A percentile compares a stretch with the other conserved stretches of the same genome.
Conservation (phyloP, 2,797 vertebrate genomes). For the Bradypus variegatus region DNA sequence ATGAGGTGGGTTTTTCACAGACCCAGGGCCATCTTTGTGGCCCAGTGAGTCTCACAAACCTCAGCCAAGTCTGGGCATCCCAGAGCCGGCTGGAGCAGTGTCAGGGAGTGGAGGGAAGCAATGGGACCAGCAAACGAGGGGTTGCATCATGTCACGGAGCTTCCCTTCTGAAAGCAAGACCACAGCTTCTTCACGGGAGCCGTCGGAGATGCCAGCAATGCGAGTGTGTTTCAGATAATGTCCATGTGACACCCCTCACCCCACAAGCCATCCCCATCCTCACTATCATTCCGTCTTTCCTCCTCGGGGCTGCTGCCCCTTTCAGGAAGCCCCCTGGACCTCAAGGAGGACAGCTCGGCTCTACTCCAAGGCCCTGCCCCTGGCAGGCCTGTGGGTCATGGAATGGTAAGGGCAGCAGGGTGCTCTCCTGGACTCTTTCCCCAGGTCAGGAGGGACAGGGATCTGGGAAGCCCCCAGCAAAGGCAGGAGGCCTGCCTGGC, state of each 20-base stretch:
- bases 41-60: no score
- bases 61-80: neutral
- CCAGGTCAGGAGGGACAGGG: neutral
- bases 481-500: neutral
- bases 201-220: neutral
- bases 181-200: neutral
- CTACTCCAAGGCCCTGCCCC: neutral
- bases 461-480: neutral
- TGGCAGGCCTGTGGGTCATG: neutral
- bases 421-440: neutral
- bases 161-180: neutral
- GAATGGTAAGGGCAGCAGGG: neutral
- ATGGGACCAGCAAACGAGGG: rapidly evolving
- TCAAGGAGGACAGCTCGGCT: neutral
- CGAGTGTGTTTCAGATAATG: neutral
- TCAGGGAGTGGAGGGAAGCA: neutral
- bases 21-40: neutral
- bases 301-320: neutral
- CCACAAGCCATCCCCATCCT: rapidly evolving
- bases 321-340: neutral
- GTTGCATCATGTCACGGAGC: no score
- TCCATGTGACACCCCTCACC: neutral
- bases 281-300: neutral
- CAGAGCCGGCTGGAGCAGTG: neutral
- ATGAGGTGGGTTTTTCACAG: neutral